These are phyloP conservation scores for Phymatocera aterrima DNA, from an alignment of 2,888 invertebrate genomes.

Conservation along the genomic window DNA sequence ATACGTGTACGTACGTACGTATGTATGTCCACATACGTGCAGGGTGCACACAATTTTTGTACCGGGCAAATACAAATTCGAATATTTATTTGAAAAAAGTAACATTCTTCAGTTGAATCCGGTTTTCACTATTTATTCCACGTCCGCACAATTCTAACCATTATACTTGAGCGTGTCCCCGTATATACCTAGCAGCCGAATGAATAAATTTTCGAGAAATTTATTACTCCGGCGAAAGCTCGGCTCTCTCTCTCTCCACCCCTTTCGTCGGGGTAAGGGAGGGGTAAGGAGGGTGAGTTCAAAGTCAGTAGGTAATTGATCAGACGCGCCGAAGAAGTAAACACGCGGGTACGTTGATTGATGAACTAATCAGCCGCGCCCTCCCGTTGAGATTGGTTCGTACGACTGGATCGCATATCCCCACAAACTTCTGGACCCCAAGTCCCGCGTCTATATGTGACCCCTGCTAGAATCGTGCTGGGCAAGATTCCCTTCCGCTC, in stretches of 20 bases:
- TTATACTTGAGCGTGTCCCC: too few species aligned
- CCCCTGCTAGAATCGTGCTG: background rate
- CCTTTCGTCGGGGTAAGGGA: too few species aligned
- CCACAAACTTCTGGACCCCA: background rate
- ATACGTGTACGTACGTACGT: background rate
- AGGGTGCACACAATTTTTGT: too few species aligned
- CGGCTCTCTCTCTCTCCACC: too few species aligned
- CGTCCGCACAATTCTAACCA: too few species aligned
- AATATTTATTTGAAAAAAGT: too few species aligned
- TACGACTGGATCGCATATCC: background rate
- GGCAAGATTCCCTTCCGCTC: constrained; percentile 18
- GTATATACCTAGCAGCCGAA: too few species aligned
- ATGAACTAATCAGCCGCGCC: constrained; percentile 69
- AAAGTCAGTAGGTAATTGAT: constrained; percentile 66
- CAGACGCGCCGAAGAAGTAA: constrained; percentile 68
- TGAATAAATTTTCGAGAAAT: too few species aligned
- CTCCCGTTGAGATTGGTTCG: background rate
- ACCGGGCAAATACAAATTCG: too few species aligned
- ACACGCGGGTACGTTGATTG: constrained; percentile 71
- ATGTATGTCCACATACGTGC: too few species aligned
- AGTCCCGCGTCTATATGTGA: background rate
- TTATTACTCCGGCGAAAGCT: background rate
- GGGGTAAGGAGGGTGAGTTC: background rate
- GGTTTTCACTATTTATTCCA: too few species aligned
- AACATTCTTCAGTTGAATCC: too few species aligned